Base-by-base conservation (phyloP, 2,797 vertebrate genomes). In the Tarsius wallacei region DNA sequence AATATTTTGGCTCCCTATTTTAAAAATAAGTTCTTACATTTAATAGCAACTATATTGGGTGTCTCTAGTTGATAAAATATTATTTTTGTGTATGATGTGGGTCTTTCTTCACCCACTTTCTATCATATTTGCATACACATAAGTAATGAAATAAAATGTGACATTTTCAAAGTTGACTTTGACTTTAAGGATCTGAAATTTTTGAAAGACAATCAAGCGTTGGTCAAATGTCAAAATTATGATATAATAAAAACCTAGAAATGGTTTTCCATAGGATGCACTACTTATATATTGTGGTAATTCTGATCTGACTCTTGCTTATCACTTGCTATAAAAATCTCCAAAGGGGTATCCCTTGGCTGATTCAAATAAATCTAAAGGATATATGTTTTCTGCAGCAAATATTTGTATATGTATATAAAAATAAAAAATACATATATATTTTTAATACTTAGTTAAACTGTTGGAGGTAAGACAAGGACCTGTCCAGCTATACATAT, bases 141-240 rank as follows among this genome's bases (percentile, higher is more conserved):
- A 93, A 80, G 47, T 86, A 26, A 22, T 74, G 21, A 49, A 78
- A 80, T 66, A 17, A 90, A 90, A 90, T 19, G 4, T 73, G 8
- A 63, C 14, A 36, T 85, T 85, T 89, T 90, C 73, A 57, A 91
- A 95, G 17, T 83, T 71, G 53, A 93, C 61, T 77, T 51, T 78
- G 13, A 84, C 22, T 64, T 61, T 22, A 36, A 78, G 64, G 7
- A 96, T 84, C n/a, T 84, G 19, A 78, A 71, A 78, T 89, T 28
- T 73, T 49, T 85, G 85, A 57, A 78, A 84, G 22, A 33, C 55
- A 71, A 14, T 21, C 16, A 88, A 42, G 53, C 61, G 42, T 89
- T 55, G 24, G 14, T 71, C 42, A 78, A 88, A 84, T 71, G 9
- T 93, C 28, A 84, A 36, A 96, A 89, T 57, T 63, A 64, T 49